Conservation (phyloP, 2,888 invertebrate species). For the Adelognathus sp. region DNA sequence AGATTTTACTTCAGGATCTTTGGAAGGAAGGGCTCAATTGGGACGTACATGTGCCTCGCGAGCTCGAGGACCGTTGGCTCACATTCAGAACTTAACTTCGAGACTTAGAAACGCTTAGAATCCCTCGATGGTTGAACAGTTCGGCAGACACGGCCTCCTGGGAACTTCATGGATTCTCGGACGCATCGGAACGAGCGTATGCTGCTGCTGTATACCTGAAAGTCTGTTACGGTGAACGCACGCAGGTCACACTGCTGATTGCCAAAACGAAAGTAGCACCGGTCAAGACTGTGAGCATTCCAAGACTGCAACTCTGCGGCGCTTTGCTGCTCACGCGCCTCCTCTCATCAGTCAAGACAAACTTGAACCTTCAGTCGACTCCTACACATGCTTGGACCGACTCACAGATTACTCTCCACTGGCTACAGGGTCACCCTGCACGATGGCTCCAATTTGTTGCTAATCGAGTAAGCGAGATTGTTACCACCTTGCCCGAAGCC, state of each 20-base stretch:
- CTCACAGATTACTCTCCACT: background rate
- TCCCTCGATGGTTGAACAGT: background rate
- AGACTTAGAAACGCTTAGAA: background rate
- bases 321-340: background rate
- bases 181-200: background rate
- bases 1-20: background rate
- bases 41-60: background rate
- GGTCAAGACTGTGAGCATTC: background rate
- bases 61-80: background rate
- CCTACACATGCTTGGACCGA: background rate
- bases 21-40: background rate
- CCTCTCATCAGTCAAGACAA: background rate
- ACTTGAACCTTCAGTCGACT: background rate
- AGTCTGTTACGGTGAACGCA: background rate
- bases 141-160: background rate
- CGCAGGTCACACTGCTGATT: background rate
- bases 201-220: background rate
- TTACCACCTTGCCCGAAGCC: background rate
- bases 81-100: background rate
- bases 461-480: background rate
- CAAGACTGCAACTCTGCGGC: background rate
- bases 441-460: conserved; percentile 2
- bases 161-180: background rate
- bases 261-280: background rate
- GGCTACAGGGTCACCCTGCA: background rate